A percentile compares a stretch with the other conserved stretches of the same genome.
Evolutionary conservation across 2,797 vertebrate species (phyloP).

Genomic region (Prunella strophiata): DNA sequence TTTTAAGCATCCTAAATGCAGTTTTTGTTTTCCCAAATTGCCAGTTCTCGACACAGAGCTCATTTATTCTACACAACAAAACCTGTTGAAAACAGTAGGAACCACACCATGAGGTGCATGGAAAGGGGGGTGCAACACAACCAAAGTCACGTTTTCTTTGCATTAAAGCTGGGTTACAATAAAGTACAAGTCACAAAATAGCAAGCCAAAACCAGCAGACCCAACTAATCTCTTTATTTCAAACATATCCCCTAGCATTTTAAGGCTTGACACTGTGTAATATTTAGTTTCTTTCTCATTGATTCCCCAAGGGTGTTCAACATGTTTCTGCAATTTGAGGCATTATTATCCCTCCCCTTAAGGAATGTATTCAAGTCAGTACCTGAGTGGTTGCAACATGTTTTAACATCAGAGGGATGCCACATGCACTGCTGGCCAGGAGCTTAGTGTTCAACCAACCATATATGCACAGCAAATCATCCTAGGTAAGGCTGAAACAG

Average conservation of each 20-base stretch:
- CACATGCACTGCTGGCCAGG: neutral
- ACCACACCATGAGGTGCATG: neutral
- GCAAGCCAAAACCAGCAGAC: constrained; percentile 61
- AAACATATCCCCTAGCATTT: constrained; percentile 27
- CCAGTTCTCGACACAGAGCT: neutral
- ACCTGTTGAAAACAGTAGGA: neutral
- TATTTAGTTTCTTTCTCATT: constrained; percentile 44
- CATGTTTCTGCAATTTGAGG: constrained; percentile 17
- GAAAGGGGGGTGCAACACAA: neutral
- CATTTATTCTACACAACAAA: neutral
- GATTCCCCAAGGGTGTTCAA: constrained; percentile 16
- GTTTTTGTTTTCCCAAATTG: neutral
- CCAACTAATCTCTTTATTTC: constrained; percentile 49
- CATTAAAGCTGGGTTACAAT: neutral
- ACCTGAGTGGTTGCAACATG: constrained; percentile 64
- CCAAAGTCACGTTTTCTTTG: neutral
- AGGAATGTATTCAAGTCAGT: constrained; percentile 65
- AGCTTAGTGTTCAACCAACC: neutral
- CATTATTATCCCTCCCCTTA: constrained; percentile 1
- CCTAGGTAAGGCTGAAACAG: neutral
- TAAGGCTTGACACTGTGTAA: constrained; percentile 44
- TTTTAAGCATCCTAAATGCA: neutral
- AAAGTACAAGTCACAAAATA: constrained; percentile 12
- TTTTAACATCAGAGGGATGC: constrained; percentile 47
- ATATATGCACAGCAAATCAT: neutral